Evolutionary conservation across 2,888 invertebrate species (phyloP), one percentile per base, ranked within the genome.

Genomic region (Drosophila setosimentum): DNA sequence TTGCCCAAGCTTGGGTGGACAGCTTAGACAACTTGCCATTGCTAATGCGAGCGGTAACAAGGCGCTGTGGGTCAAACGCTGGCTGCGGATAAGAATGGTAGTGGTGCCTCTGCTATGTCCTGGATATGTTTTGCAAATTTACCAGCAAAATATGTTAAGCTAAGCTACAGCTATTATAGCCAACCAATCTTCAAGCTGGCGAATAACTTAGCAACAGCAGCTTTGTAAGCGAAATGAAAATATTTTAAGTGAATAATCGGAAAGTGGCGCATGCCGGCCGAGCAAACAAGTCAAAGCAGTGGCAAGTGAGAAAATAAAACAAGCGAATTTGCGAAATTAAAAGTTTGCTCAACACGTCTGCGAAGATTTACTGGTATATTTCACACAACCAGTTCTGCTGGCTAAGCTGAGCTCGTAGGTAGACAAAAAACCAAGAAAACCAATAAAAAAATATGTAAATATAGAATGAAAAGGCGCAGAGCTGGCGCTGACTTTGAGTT

Each of bases 1-100:
- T 86, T 86, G 76, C 73, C 77, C 76, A 74, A 73, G 69, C 69
- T 60, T 70, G 83, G 89, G 89, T 78, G 84, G 83, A 88, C 89
- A 85, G 89, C 86, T 85, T 76, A 67, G 89, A 88, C 88, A 85
- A 80, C 78, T 85, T 85, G 83, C 88, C 72, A 67, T 69, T 79
- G 69, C 85, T 84, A 79, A 82, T 82, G 73, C 82, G 69, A 77
- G 70, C 60, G 66, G 73, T 59, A 79, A 67, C 69, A 72, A 72
- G 80, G 64, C 49, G 71, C 70, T 64, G 80, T 68, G 84, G 79
- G 73, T 82, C 71, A 71, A 71, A 65, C 63, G 45, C 35, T 6
- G 16, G 30, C 8, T 27, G 29, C 54, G 37, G 51, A 58, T 18
- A 21, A 29, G 42, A 16, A 24, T 35, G 13, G 42, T 35, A 27